phyloP scores from a whole-genome alignment of 2,888 invertebrate species.

The Cactoblastis cactorum region DNA sequence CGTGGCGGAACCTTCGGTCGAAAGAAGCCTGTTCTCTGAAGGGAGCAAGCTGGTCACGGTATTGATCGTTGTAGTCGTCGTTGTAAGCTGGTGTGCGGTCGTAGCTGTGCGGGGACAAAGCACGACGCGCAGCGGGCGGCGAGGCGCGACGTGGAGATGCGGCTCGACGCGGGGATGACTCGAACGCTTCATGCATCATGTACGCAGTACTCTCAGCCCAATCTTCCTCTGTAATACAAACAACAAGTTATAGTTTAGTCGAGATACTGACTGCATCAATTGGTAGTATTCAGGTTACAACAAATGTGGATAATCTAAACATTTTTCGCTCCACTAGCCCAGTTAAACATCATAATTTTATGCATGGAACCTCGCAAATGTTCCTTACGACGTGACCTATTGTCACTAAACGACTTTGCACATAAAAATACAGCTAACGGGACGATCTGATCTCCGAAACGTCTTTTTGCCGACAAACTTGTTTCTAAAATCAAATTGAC shows the following conservation, averaged over 20 bases:
- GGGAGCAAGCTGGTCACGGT: constrained; percentile 61
- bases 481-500: constrained; percentile 52
- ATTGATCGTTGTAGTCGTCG: constrained; percentile 40
- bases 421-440: constrained; percentile 56
- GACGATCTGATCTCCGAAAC: constrained; percentile 41
- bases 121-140: constrained; percentile 33
- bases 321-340: constrained; percentile 35
- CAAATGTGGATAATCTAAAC: constrained; percentile 26
- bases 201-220: constrained; percentile 84
- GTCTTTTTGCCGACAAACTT: constrained; percentile 35
- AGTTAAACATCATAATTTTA: constrained; percentile 41
- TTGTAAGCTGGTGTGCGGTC: constrained; percentile 42
- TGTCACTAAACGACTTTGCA: constrained; percentile 35
- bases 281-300: constrained; percentile 20
- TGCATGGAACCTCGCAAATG: constrained; percentile 36
- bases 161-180: constrained; percentile 63
- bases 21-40: constrained; percentile 59
- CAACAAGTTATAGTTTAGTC: constrained; percentile 15
- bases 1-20: constrained; percentile 67
- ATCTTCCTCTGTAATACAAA: constrained; percentile 84
- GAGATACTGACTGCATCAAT: constrained; percentile 1
- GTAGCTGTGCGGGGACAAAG: constrained; percentile 47
- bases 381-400: constrained; percentile 43
- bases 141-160: constrained; percentile 44
- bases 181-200: constrained; percentile 80